Evolutionary conservation across 1,140 invertebrate species (phyloP), one percentile per base, ranked within the genome.

Genomic region (Nasonia vitripennis): DNA sequence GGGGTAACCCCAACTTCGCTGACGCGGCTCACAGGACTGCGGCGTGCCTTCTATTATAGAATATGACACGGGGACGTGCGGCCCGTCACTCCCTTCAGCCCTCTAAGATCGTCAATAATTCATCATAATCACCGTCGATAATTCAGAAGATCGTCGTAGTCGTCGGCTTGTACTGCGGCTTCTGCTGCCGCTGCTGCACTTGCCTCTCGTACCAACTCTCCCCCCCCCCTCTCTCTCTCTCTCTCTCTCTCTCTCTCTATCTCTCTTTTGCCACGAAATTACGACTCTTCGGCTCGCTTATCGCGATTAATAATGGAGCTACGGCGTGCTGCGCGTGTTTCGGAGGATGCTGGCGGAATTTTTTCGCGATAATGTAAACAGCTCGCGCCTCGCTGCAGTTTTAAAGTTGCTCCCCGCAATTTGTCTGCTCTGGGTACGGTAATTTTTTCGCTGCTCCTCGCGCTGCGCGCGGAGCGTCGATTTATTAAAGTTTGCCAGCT

Each of bases 231-330:
- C 34, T 6, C 34, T 37, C 34, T 37, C 34, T 37, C 34, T 37
- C 67, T 20, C 23, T n/a, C 68, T n/a, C n/a, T n/a, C 34, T 6
- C 34, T 37, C 34, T 37, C 34, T 37, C 34, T 37, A 23, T 20
- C 23, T n/a, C 68, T 1, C 17, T n/a, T 37, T 20, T 17, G 7
- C 2, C 27, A 20, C 37, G 20, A 75, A 75, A 75, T 75, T 75
- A 41, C 34, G 34, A 45, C 34, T n/a, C 71, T n/a, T 75, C 31
- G 20, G 12, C 70, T 45, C 31, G 37, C 73, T 75, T 75, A n/a
- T 75, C 34, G 14, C 73, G 73, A 75, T 75, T 75, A 75, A 75
- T 75, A 75, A 41, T 71, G 23, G 31, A 71, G 10, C 31, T 31
- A 31, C 11, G 68, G 27, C 17, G 55, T 62, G 37, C 37, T 41